Evolutionary conservation across 2,797 vertebrate species (phyloP).

Genomic region (Liparis tanakae): DNA sequence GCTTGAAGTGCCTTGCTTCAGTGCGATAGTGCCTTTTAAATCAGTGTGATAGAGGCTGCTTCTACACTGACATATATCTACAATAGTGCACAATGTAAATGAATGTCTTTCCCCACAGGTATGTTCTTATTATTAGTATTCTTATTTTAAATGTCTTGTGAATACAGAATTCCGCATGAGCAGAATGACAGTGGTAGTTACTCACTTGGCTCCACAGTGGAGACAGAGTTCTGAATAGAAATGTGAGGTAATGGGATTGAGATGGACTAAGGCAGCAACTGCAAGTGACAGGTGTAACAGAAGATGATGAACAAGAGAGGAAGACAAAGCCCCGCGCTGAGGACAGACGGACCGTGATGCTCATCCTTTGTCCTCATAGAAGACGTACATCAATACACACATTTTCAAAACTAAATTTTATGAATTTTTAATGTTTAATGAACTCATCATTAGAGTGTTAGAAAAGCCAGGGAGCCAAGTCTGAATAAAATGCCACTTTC

Average conservation of each 20-base stretch:
- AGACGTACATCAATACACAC: neutral
- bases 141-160: slow-evolving; percentile 2
- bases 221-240: neutral
- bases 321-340: neutral
- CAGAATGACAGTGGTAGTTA: neutral
- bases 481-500: neutral
- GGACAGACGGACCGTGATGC: neutral
- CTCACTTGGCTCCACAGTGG: neutral
- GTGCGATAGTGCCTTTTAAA: too few species aligned
- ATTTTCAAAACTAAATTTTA: neutral
- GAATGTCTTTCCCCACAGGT: neutral
- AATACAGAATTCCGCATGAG: slow-evolving; percentile 2
- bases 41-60: too few species aligned
- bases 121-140: neutral
- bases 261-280: slow-evolving; percentile 5
- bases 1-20: neutral
- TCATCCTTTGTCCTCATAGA: neutral
- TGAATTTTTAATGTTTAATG: neutral
- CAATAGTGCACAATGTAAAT: neutral
- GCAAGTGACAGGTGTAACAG: slow-evolving; percentile 4
- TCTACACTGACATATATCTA: neutral
- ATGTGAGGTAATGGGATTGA: neutral
- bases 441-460: neutral
- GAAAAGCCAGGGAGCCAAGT: neutral
- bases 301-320: neutral